phyloP scores from a whole-genome alignment of 2,888 invertebrate genomes.

The Synanthedon vespiformis region DNA sequence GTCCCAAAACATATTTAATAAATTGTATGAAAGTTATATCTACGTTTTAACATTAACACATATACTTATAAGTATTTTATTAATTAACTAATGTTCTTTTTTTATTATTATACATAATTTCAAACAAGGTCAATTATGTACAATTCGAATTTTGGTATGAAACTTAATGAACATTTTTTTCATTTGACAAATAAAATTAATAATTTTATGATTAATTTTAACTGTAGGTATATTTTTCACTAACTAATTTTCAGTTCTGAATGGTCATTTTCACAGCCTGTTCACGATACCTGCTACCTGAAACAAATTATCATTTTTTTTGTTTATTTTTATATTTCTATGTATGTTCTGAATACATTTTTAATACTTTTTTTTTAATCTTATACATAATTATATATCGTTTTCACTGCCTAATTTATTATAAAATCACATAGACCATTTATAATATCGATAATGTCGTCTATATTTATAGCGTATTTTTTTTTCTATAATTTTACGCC shows the following conservation, averaged over 20 bases:
- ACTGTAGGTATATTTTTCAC: not conserved
- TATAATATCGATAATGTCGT: no score
- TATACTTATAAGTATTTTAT: not conserved
- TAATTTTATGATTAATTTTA: not conserved
- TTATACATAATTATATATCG: no score
- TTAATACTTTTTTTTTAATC: no score
- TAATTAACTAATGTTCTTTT: not conserved
- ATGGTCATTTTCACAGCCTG: slow-evolving; percentile 28
- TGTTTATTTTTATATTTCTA: not conserved
- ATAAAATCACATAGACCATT: no score
- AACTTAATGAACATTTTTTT: no score
- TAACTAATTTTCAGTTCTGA: slow-evolving; percentile 1
- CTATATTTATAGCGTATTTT: no score
- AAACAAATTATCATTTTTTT: slow-evolving; percentile 8
- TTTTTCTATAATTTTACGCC: no score
- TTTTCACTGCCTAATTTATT: no score
- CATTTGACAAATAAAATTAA: no score
- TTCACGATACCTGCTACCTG: slow-evolving; percentile 39
- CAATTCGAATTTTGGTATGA: no score
- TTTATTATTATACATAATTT: slow-evolving; percentile 18
- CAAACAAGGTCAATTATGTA: not conserved
- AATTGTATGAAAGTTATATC: not conserved
- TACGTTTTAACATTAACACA: not conserved
- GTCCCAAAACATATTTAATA: not conserved
- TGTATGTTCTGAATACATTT: no score